A percentile compares a stretch with the other conserved stretches of the same genome.
phyloP scores from a whole-genome alignment of 64 coral and sea anemone genomes.

The Orbicella faveolata region DNA sequence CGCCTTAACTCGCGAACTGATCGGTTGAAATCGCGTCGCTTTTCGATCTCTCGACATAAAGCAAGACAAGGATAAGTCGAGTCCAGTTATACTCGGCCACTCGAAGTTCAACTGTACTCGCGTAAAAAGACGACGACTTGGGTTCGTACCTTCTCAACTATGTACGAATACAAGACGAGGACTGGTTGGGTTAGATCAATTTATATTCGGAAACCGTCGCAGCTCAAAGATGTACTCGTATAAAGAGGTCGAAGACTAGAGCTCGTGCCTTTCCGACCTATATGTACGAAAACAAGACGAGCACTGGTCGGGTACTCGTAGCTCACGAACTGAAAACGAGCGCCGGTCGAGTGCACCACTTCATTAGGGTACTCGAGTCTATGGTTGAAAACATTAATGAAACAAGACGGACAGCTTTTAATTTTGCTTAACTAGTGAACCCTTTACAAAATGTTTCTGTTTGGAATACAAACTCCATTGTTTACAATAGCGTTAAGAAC shows the following conservation, averaged over 20 bases:
- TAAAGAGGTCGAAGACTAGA: background rate
- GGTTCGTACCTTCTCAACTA: too few species aligned
- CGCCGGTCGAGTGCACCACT: background rate
- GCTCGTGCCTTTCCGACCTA: background rate
- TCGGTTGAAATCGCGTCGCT: too few species aligned
- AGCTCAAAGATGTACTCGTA: background rate
- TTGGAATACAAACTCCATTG: background rate
- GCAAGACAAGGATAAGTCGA: too few species aligned
- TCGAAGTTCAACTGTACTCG: too few species aligned
- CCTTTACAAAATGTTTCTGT: background rate
- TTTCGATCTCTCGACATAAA: too few species aligned
- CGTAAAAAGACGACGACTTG: too few species aligned
- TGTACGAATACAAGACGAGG: too few species aligned
- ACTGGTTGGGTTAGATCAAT: too few species aligned
- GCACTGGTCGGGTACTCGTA: background rate
- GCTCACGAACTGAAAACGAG: background rate
- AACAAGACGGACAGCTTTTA: background rate
- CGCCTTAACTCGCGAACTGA: too few species aligned
- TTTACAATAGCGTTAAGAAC: background rate
- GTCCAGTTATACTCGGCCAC: too few species aligned
- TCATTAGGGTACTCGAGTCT: background rate
- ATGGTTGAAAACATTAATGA: background rate
- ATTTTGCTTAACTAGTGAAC: background rate
- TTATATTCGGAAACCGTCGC: too few species aligned
- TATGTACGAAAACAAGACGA: background rate